These are phyloP conservation scores for Euclidia mi DNA, from an alignment of 2,888 invertebrate species.

Conservation along the genomic window DNA sequence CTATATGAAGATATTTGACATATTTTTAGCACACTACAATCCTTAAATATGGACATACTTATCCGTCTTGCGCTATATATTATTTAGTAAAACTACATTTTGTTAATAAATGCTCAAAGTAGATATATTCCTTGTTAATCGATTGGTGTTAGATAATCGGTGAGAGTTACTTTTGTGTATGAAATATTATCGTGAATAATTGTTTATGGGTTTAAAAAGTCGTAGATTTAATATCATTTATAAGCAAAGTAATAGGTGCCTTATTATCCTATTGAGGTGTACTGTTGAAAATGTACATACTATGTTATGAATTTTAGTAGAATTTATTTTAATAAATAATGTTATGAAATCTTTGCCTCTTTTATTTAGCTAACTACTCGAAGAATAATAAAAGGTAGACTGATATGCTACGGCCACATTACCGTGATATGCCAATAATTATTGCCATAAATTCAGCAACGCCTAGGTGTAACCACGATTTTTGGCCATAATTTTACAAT, in stretches of 20 bases:
- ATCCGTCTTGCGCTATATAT: slow-evolving; percentile 10
- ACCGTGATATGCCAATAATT: no score
- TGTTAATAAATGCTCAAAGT: slow-evolving; percentile 79
- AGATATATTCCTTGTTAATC: slow-evolving; percentile 70
- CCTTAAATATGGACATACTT: no score
- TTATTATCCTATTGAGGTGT: slow-evolving; percentile 84
- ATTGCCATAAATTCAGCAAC: no score
- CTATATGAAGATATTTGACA: no score
- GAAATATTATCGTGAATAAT: slow-evolving; percentile 57
- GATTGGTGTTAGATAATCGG: slow-evolving; percentile 72
- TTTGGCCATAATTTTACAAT: no score
- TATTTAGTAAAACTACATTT: slow-evolving; percentile 36
- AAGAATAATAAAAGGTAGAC: no score
- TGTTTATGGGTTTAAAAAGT: slow-evolving; percentile 67
- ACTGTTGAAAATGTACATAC: slow-evolving; percentile 87
- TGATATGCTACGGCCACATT: no score
- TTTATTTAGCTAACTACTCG: slow-evolving; percentile 37
- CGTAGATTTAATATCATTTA: slow-evolving; percentile 52
- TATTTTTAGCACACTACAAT: no score
- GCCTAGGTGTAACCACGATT: no score
- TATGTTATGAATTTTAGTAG: slow-evolving; percentile 86
- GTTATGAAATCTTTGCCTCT: slow-evolving; percentile 72
- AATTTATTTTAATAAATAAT: slow-evolving; percentile 87
- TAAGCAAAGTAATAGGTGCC: slow-evolving; percentile 76
- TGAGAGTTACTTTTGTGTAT: slow-evolving; percentile 76